A percentile compares a stretch with the other conserved stretches of the same genome.
phyloP scores from a whole-genome alignment of 35 echinoderm and acorn worm genomes.

The Apostichopus californicus region DNA sequence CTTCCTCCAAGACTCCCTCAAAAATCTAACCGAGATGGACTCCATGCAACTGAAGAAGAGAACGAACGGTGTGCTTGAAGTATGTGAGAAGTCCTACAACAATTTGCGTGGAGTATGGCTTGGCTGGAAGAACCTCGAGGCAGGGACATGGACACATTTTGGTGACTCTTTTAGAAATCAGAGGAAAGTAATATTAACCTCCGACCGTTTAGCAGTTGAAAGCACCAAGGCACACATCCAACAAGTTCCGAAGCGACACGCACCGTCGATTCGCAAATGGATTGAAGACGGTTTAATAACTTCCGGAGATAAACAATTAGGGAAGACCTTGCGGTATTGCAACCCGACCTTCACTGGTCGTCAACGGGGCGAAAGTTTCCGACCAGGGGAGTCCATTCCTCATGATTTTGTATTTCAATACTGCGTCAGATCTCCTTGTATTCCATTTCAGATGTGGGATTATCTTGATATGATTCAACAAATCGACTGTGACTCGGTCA shows the following conservation, averaged over 20 bases:
- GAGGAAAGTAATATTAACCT: conserved; percentile 8
- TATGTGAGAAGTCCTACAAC: neutral
- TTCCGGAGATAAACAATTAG: neutral
- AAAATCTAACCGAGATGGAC: neutral
- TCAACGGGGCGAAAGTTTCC: neutral
- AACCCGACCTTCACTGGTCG: conserved; percentile 68
- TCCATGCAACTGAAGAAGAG: neutral
- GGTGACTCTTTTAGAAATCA: conserved; percentile 22
- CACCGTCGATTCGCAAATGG: conserved; percentile 30
- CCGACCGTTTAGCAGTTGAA: neutral
- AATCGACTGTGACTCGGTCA: neutral
- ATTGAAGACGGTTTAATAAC: conserved; percentile 53
- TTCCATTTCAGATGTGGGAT: conserved; percentile 68
- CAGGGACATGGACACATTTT: neutral
- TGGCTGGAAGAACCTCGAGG: conserved; percentile 31
- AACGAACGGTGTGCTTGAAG: neutral
- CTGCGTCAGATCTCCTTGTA: conserved; percentile 18
- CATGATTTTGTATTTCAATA: conserved; percentile 19
- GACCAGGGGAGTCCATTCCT: neutral
- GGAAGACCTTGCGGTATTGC: conserved; percentile 12
- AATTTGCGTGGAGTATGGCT: conserved; percentile 50
- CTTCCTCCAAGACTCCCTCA: neutral
- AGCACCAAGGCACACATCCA: neutral
- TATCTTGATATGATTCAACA: conserved; percentile 37
- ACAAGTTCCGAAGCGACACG: conserved; percentile 11